These are phyloP conservation scores for Brachionus asplanchnoidis DNA, from an alignment of 1,140 invertebrate genomes.

Conservation along the genomic window DNA sequence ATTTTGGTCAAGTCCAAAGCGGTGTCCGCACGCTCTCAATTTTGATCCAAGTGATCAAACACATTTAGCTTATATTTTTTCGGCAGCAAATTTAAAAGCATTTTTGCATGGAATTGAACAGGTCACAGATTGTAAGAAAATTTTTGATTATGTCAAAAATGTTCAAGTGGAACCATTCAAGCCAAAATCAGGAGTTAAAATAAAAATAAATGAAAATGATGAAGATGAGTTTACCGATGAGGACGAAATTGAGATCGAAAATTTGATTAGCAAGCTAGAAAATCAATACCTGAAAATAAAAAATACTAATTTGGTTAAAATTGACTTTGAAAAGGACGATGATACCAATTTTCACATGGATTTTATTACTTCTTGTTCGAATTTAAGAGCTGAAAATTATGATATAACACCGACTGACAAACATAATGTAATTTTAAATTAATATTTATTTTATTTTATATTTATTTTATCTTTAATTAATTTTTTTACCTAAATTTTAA, in stretches of 20 bases:
- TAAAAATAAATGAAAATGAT: conserved; percentile 79
- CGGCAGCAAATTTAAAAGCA: conserved; percentile 86
- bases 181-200: conserved; percentile 87
- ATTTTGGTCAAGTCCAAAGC: conserved; percentile 98
- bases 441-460: background rate
- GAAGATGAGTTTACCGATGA: background rate
- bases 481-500: conserved; percentile 50
- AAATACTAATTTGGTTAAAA: conserved; percentile 68
- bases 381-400: conserved; percentile 91
- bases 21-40: conserved; percentile 74
- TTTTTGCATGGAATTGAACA: conserved; percentile 73
- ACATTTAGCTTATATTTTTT: conserved; percentile 87
- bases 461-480: too few species aligned
- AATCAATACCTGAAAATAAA: conserved; percentile 36
- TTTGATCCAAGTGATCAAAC: conserved; percentile 58
- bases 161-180: conserved; percentile 74
- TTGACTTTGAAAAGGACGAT: conserved; percentile 98
- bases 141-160: conserved; percentile 58
- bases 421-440: conserved; percentile 58
- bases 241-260: background rate
- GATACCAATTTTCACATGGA: conserved; percentile 97
- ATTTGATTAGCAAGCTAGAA: background rate
- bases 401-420: conserved; percentile 85
- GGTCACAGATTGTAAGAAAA: background rate
- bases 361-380: conserved; percentile 94